phyloP scores from a whole-genome alignment of 2,888 invertebrate species.

The Drosophila nigricruria region DNA sequence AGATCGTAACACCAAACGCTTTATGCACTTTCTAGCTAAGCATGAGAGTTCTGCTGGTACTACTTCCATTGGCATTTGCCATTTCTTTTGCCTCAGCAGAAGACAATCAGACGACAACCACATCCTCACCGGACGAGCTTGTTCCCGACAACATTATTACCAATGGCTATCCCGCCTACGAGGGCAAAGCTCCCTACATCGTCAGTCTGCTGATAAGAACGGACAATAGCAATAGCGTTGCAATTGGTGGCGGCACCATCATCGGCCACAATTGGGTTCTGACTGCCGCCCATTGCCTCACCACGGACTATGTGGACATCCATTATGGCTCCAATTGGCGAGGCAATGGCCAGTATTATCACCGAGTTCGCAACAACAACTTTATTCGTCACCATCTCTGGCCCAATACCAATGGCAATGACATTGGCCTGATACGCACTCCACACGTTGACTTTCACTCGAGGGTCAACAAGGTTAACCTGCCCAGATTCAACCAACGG shows the following conservation, averaged over 20 bases:
- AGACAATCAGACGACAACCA: background rate
- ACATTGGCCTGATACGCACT: constrained; percentile 73
- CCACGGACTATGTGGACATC: constrained; percentile 59
- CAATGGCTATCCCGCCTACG: constrained; percentile 64
- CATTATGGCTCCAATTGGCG: constrained; percentile 58
- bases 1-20: background rate
- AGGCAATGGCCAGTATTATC: constrained; percentile 33
- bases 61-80: background rate
- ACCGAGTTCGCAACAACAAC: constrained; percentile 45
- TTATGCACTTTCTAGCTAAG: background rate
- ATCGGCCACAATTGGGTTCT: constrained; percentile 49
- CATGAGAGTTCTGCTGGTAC: constrained; percentile 1
- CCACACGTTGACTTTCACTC: constrained; percentile 44
- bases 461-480: constrained; percentile 35
- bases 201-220: constrained; percentile 58
- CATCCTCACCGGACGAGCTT: background rate
- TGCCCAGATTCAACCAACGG: constrained; percentile 46
- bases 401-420: constrained; percentile 55
- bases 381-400: constrained; percentile 53
- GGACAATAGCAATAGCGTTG: constrained; percentile 34
- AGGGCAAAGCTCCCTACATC: constrained; percentile 68
- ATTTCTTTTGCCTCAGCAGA: background rate
- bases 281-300: constrained; percentile 53
- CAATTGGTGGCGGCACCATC: constrained; percentile 52
- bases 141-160: constrained; percentile 50